Conservation (phyloP, 2,888 invertebrate genomes). For the Icerya purchasi region DNA sequence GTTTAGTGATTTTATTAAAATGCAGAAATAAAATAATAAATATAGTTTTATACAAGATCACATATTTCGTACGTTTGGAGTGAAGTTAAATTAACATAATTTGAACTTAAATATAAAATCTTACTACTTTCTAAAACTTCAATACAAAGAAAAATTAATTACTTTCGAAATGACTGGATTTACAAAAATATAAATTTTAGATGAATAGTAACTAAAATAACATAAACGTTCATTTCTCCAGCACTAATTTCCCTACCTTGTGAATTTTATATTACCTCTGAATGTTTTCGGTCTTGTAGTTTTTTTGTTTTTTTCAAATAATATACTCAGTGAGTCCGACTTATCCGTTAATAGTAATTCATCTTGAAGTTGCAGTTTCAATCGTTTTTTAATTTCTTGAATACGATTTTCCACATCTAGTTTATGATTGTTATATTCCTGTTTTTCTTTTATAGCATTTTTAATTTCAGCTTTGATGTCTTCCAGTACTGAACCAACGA, state of each 20-base stretch:
- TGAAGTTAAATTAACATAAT: too few relatives aligned
- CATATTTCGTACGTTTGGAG: too few relatives aligned
- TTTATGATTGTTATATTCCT: constrained; percentile 53
- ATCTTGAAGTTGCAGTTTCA: constrained; percentile 57
- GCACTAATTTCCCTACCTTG: too few relatives aligned
- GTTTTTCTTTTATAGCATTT: constrained; percentile 67
- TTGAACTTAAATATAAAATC: not conserved
- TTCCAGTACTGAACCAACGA: constrained; percentile 68
- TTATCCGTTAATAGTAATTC: constrained; percentile 61
- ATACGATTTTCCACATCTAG: constrained; percentile 74
- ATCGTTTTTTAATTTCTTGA: constrained; percentile 62
- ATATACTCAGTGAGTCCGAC: not conserved
- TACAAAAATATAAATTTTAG: too few relatives aligned
- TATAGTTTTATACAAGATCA: too few relatives aligned
- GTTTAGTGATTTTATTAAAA: too few relatives aligned
- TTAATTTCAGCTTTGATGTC: constrained; percentile 78
- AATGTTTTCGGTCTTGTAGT: constrained; percentile 42
- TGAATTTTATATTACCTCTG: constrained; percentile 44
- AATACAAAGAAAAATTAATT: not conserved
- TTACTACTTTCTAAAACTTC: not conserved
- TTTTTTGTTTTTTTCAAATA: constrained; percentile 24
- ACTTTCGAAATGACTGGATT: too few relatives aligned
- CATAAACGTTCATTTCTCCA: too few relatives aligned
- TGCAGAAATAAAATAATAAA: too few relatives aligned
- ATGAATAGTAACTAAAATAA: too few relatives aligned